A percentile compares a stretch with the other conserved stretches of the same genome.
Conservation (phyloP, 92 coral and sea anemone genomes). For the Porites evermanni region DNA sequence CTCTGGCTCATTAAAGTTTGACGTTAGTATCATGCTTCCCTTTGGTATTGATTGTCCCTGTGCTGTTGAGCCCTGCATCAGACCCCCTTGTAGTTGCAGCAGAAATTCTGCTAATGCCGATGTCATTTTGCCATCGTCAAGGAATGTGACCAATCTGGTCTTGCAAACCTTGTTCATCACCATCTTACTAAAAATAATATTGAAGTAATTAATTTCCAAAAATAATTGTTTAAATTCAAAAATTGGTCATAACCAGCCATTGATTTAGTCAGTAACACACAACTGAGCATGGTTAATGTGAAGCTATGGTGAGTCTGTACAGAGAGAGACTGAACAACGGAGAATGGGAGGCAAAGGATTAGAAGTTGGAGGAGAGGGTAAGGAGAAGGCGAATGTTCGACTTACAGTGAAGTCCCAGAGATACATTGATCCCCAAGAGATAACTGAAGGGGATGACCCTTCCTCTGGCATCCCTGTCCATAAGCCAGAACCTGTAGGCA, state of each 20-base stretch:
- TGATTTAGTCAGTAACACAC: too few relatives aligned
- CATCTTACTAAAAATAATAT: conserved; percentile 24
- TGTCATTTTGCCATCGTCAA: conserved; percentile 35
- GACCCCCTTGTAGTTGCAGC: conserved; percentile 38
- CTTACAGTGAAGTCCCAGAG: conserved; percentile 26
- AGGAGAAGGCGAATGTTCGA: background rate
- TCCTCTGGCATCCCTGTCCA: conserved; percentile 19
- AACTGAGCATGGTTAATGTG: too few relatives aligned
- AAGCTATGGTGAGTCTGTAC: too few relatives aligned
- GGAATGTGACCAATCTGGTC: conserved; percentile 1
- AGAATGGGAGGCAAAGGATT: too few relatives aligned
- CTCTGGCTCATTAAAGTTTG: background rate
- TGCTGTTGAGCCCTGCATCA: conserved; percentile 32
- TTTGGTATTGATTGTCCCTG: conserved; percentile 11
- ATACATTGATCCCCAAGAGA: conserved; percentile 34
- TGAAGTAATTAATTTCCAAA: too few relatives aligned
- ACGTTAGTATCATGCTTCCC: conserved; percentile 2
- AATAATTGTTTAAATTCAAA: too few relatives aligned
- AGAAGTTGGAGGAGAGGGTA: too few relatives aligned
- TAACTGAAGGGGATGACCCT: conserved; percentile 12
- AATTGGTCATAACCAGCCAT: too few relatives aligned
- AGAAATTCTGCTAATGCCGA: conserved; percentile 18
- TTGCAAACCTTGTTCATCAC: conserved; percentile 3
- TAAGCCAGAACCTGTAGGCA: conserved; percentile 1
- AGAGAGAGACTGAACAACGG: too few relatives aligned